Evolutionary conservation across 1,140 invertebrate species (phyloP), one percentile per base, ranked within the genome.

Genomic region (Chrysopa pallens): DNA sequence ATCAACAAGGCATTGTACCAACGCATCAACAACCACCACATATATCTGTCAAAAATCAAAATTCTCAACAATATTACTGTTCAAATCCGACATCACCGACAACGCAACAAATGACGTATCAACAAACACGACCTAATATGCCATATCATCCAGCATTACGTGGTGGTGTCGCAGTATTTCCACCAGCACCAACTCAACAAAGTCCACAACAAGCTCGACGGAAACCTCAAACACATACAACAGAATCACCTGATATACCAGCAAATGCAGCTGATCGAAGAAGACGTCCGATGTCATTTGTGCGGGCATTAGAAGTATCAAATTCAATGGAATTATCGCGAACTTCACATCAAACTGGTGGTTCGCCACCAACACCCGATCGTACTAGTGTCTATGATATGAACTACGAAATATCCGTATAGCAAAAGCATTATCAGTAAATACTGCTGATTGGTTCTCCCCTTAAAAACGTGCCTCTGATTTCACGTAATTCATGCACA

Each of bases 341-440:
- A 55, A 40, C 56, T 54, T 45, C 46, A 52, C 46, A 47, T 59
- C 47, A 51, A 61, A 47, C 27, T 60, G 55, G 46, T 60, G 59
- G 7, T 8, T 38, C 45, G 40, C 58, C 76, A 14, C 73, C 77
- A 15, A 82, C 76, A n/a, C 80, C 76, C 17, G 84, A 90, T 57
- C 75, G 85, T 46, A 78, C 79, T 47, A 90, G 83, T 64, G 80
- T 90, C 43, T 93, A 93, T 60, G 90, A 93, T 63, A 89, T 88
- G 79, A 91, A 89, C 66, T 93, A 93, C 64, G 89, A 94, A 65
- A 93, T 92, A 64, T 91, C 88, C 43, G 88, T 93, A 67, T 80
- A 74, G 68, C 57, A 53, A 44, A 50, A 56, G 57, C 57, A 56
- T 53, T 50, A 55, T 56, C 59, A 61, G 31, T 9, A 33, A 12